Evolutionary conservation across 2,797 vertebrate species (phyloP).

Genomic region (Rachycentron canadum): DNA sequence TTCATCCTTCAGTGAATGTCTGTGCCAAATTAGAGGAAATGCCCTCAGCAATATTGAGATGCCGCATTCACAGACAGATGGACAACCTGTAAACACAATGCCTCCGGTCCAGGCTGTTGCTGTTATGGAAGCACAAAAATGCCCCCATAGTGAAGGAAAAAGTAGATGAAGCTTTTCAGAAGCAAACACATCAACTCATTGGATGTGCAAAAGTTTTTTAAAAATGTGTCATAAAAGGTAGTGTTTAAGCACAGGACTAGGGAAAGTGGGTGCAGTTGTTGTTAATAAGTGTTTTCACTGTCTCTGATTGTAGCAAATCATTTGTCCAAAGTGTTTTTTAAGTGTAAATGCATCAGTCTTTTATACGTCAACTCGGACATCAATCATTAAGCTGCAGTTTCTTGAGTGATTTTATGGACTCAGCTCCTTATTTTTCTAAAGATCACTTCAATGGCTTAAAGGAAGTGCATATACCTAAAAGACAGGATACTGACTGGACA

Average conservation of each 20-base stretch:
- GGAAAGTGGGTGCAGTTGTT: background rate
- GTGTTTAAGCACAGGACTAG: too few relatives aligned
- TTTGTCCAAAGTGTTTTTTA: background rate
- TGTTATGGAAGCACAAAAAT: too few relatives aligned
- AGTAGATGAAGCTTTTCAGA: background rate
- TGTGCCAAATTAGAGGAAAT: too few relatives aligned
- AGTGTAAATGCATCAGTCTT: background rate
- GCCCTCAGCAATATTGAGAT: too few relatives aligned
- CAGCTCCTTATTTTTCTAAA: background rate
- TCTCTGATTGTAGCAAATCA: background rate
- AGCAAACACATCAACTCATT: background rate
- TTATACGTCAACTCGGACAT: background rate
- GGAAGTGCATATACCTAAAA: background rate
- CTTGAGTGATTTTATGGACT: background rate
- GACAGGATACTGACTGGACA: background rate
- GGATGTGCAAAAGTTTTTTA: background rate
- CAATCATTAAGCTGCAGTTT: background rate
- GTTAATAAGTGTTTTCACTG: background rate
- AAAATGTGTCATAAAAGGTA: background rate
- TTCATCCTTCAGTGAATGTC: too few relatives aligned
- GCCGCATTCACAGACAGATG: too few relatives aligned
- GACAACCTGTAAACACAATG: too few relatives aligned
- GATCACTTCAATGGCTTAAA: background rate
- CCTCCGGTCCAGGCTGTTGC: too few relatives aligned
- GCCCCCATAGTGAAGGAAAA: too few relatives aligned